phyloP scores from a whole-genome alignment of 2,888 invertebrate genomes.

The Leucozona laternaria region DNA sequence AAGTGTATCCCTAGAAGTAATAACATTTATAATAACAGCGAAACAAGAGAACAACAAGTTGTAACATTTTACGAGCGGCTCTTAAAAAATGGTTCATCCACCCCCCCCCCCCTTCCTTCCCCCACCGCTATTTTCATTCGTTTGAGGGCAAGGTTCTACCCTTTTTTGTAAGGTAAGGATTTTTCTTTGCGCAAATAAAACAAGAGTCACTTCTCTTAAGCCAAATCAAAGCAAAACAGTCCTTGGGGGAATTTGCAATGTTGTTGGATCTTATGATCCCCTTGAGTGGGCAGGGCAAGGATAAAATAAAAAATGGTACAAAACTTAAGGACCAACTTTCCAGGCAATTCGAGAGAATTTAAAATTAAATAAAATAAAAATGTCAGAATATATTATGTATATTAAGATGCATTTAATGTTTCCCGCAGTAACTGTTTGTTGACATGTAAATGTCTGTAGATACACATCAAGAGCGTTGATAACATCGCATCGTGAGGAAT shows the following conservation, averaged over 20 bases:
- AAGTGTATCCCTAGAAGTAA: conserved; percentile 10
- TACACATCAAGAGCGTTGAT: conserved; percentile 59
- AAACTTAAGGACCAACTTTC: conserved; percentile 8
- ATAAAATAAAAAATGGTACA: not conserved
- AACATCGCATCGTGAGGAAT: conserved; percentile 16
- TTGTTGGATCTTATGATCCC: conserved; percentile 40
- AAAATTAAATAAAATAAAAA: conserved; percentile 45
- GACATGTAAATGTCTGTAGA: conserved; percentile 43
- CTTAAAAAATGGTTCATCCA: conserved; percentile 55
- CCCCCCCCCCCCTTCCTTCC: too few species aligned
- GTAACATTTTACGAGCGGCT: conserved; percentile 68
- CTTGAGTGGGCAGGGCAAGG: conserved; percentile 2
- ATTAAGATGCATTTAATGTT: conserved; percentile 16
- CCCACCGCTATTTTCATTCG: not conserved
- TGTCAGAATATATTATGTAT: conserved; percentile 11
- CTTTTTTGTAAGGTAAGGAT: conserved; percentile 16
- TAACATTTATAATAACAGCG: conserved; percentile 39
- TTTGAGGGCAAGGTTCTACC: conserved; percentile 18
- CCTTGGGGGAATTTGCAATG: conserved; percentile 37
- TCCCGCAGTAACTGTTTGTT: not conserved
- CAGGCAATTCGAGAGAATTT: conserved; percentile 17
- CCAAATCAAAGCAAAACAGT: conserved; percentile 52
- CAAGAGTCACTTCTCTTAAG: conserved; percentile 35
- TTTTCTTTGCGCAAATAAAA: conserved; percentile 6
- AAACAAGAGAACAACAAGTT: conserved; percentile 71